Base-by-base conservation (phyloP, 2,888 invertebrate species). In the Monopis laevigella region DNA sequence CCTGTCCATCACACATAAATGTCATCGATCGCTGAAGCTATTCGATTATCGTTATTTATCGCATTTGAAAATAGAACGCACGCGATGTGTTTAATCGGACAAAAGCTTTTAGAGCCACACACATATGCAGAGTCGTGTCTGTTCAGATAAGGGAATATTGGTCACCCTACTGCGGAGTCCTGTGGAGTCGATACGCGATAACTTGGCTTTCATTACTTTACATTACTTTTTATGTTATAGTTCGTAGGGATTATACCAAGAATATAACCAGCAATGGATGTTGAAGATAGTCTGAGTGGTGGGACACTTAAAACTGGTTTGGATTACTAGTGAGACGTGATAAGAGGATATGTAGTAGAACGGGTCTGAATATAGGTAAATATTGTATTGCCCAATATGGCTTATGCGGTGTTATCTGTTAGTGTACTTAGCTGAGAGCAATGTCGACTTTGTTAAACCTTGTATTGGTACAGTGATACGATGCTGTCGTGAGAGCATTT, bases 11-110 rank as follows among this genome's bases (percentile, higher is more conserved):
- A 16, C 7, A 13, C 27, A 39, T n/a, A 38, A 12, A 39, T 18
- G 42, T 45, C 42, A 35, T 41, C 45, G 48, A 49, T 48, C 45
- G 10, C 36, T 19, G 10, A 18, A 14, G 11, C 29, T 30, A 30
- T 38, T 67, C 71, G 66, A 69, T 74, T 75, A 75, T 73, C 75
- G 75, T 74, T 74, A 28, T 28, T 28, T 28, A 77, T 72, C 75
- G 72, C 74, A 64, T 74, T 73, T 67, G 68, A 70, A 75, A 74
- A 75, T 73, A 70, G 75, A 74, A 75, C 74, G 73, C 78, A 75
- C 74, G 74, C 77, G 69, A 77, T 61, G 65, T 21, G 24, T 5
- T 5, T 21, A 7, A 8, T 8, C 78, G 74, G 65, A 62, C 71
- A 70, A 73, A 68, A 74, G 75, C 77, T 74, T 75, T 70, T 69